Evolutionary conservation across 2,113 vertebrate genomes (phyloP), one percentile per base, ranked within the genome.

Genomic region (Eubucco bourcierii): DNA sequence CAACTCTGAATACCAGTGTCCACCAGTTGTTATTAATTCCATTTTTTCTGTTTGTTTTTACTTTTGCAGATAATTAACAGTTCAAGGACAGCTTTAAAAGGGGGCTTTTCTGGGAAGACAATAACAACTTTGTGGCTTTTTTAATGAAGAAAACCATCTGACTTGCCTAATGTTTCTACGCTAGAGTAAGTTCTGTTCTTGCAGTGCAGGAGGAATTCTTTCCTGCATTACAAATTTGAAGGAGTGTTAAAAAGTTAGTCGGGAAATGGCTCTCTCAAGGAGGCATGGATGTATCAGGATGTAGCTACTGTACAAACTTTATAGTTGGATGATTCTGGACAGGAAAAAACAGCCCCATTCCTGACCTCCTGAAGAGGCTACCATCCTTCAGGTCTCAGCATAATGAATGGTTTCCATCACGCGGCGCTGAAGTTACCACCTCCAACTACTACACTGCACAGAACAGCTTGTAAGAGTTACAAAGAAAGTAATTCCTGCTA

Each of bases 321-420:
- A 95, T 93, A 96, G 88, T 96, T 96, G 97, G 97, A 97, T 97
- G 96, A 97, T 86, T 95, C 76, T 95, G 92, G 88, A 95, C 84
- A 95, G 95, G 95, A 97, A 83, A 94, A 95, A 93, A 61, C 47
- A 72, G 64, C 89, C 76, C 70, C 8, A 6, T 67, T 93, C 64
- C 90, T 94, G 93, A 81, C 93, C 93, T 96, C 94, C 97, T 93
- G 94, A 97, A 97, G 97, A 97, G 97, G 95, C 96, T 97, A 97
- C 97, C 97, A 77, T 97, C 97, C 95, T 97, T 97, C 95, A 95
- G 97, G 97, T 96, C 97, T 98, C 97, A 98, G 96, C 97, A 98
- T 96, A 98, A 99, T 99, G 98, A 98, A 98, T 97, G 95, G 95
- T 95, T 97, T 98, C 98, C 97, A 94, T 97, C 98, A 98, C 73